Evolutionary conservation across 2,888 invertebrate species (phyloP), one percentile per base, ranked within the genome.

Genomic region (Lithophane leautieri): DNA sequence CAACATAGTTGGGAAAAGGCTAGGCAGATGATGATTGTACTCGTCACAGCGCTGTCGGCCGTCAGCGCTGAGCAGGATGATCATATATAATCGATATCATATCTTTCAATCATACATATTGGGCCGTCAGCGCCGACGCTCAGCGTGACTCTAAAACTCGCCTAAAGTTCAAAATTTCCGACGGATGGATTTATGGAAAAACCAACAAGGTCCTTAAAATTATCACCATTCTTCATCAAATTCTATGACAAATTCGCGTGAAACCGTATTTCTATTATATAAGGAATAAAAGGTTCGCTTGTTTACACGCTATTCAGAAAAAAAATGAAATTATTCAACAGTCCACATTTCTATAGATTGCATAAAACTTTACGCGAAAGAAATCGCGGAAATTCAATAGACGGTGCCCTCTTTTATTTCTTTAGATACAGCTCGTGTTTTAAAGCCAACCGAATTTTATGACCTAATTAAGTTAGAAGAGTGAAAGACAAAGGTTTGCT

Each of bases 381-480:
- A 70, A 83, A 79, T 83, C 56, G 52, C 22, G 34, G 28, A 19
- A 65, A 83, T 65, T 83, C 62, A 75, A 79, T 67, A 74, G 74
- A 52, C 22, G 7, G 54, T 50, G 44, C 47, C 16, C 70, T 34
- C 56, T 83, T 83, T 79, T 66, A 70, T 78, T 82, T 67, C 54
- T 79, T 70, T 56, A 40, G 58, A 70, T 62, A 66, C 44, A 66
- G 69, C 65, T 73, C 52, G 58, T 79, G 70, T 79, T 75, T 82
- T 75, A 70, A 79, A 68, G 25, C 70, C 70, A 74, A 75, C 70
- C 60, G 54, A 54, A 75, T 79, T 54, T 74, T 62, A 79, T 70
- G 81, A 83, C 62, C 70, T 79, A 83, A 81, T 81, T 83, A 75
- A 58, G 28, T 70, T 70, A 44, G 34, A 82, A 83, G 58, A 84